Base-by-base conservation (phyloP, 2,888 invertebrate species). In the Caenorhabditis imperialis region DNA sequence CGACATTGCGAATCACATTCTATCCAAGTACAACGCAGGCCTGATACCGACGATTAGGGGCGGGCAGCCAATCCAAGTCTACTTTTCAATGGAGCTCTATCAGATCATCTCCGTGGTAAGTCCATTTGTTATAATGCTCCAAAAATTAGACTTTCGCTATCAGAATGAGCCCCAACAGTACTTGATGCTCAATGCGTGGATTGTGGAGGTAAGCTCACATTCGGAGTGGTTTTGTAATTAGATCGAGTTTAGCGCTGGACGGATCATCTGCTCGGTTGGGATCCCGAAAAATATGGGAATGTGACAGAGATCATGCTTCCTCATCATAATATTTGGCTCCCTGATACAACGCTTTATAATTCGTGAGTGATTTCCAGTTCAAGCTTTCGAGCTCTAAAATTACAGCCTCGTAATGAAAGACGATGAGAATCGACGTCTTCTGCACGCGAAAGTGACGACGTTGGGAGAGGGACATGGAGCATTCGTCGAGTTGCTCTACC, bases 91-190 rank as follows among this genome's bases (percentile, higher is more conserved):
- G 84, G 86, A 87, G 48, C 62, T 86, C 12, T 86, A 86, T 69
- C 86, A 86, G 67, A 83, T 86, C 16, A 79, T 86, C 42, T 83
- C 86, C 69, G 78, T 86, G 74, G 86, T 86, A 47, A 65, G 84
- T 70, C n/a, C 25, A 10, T 14, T 40, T 12, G 18, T 20, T 5
- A 16, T 4, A 18, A 0, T 33, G n/a, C 1, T 16, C 30, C 10
- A 47, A 3, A 3, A 20, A 30, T 6, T n/a, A 2, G 16, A 14
- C 27, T 5, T n/a, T 22, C 0, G 16, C 20, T 75, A 83, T 71
- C 50, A 86, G 86, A 85, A 86, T 67, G 86, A 86, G 55, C 86
- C 87, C 0, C 84, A 86, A 57, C 86, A 86, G 65, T 86, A 79
- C 73, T 60, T 86, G 30, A 78, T 87, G 69, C 61, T 86, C 23